Conservation (phyloP, 2,888 invertebrate species). For the Nymphalis urticae region DNA sequence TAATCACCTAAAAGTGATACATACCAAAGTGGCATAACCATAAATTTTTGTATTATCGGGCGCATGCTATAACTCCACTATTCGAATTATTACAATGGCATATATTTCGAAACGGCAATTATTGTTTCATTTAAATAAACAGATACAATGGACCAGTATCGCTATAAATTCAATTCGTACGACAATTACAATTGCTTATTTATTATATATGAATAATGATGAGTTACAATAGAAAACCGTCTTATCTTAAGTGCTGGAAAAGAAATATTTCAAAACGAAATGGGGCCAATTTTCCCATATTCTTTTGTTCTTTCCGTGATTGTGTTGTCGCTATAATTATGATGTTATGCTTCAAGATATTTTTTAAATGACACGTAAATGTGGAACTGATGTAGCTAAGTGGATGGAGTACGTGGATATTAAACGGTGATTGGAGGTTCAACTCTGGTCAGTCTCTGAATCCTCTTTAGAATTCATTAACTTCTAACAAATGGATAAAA, state of each 20-base stretch:
- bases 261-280: not conserved
- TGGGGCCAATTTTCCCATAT: not conserved
- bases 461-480: no score
- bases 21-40: slow-evolving; percentile 20
- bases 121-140: slow-evolving; percentile 33
- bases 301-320: not conserved
- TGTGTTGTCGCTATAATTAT: not conserved
- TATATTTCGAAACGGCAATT: slow-evolving; percentile 29
- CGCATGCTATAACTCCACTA: slow-evolving; percentile 24
- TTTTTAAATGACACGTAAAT: no score
- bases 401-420: no score
- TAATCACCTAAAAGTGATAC: slow-evolving; percentile 5
- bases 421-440: no score
- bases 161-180: slow-evolving; percentile 23
- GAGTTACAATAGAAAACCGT: not conserved
- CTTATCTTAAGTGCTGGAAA: not conserved
- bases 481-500: no score
- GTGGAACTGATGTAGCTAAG: no score
- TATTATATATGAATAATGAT: slow-evolving; percentile 17
- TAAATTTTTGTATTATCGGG: slow-evolving; percentile 27
- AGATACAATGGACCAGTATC: slow-evolving; percentile 26
- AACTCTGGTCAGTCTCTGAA: no score
- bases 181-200: slow-evolving; percentile 10
- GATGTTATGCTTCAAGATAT: not conserved
- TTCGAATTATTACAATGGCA: slow-evolving; percentile 30